These are phyloP conservation scores for Semaprochilodus insignis DNA, from an alignment of 2,797 vertebrate species.

Conservation along the genomic window DNA sequence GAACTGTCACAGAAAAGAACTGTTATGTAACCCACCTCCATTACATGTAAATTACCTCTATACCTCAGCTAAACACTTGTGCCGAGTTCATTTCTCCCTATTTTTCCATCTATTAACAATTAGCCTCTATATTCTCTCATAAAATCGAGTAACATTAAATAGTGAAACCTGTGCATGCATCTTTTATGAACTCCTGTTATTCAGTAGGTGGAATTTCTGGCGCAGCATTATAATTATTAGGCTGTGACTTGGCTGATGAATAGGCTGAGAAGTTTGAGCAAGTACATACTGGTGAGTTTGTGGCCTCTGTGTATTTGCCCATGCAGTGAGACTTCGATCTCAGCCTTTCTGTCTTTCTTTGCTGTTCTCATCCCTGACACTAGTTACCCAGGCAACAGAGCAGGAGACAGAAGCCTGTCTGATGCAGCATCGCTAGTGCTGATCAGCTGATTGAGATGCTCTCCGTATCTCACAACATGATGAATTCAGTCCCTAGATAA, in stretches of 20 bases:
- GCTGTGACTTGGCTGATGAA: neutral
- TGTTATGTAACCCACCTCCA: neutral
- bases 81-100: neutral
- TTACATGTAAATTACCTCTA: neutral
- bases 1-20: too few relatives aligned
- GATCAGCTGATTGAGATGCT: slow-evolving; percentile 56
- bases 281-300: neutral
- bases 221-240: neutral
- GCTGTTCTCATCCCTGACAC: slow-evolving; percentile 26
- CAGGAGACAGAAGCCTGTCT: slow-evolving; percentile 49
- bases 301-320: slow-evolving; percentile 1
- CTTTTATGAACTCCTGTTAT: neutral
- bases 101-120: neutral
- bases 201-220: neutral
- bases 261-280: neutral
- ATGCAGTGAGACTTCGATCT: slow-evolving; percentile 26
- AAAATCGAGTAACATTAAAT: neutral
- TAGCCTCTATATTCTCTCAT: neutral
- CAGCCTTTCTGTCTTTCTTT: slow-evolving; percentile 13
- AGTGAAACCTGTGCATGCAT: neutral
- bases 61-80: neutral
- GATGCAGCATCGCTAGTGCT: slow-evolving; percentile 43
- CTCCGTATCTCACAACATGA: slow-evolving; percentile 34
- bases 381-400: slow-evolving; percentile 57
- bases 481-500: neutral